A percentile compares a stretch with the other conserved stretches of the same genome.
These are phyloP conservation scores for Equus quagga DNA, from an alignment of 2,113 vertebrate species.

Conservation along the genomic window DNA sequence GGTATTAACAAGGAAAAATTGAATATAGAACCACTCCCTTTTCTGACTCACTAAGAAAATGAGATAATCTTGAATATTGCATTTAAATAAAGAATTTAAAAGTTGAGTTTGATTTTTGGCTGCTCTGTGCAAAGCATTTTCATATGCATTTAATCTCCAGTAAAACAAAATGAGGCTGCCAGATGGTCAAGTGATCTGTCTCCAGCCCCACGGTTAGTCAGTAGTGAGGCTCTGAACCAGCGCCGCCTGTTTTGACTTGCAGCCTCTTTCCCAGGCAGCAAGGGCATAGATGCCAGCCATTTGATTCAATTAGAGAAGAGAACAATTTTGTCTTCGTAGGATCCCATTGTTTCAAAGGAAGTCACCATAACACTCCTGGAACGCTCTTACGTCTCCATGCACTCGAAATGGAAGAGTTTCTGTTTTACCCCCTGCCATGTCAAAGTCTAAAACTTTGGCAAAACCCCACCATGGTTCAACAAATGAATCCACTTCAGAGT, in stretches of 20 bases:
- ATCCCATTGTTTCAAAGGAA: background rate
- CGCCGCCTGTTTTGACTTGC: background rate
- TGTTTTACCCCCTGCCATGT: background rate
- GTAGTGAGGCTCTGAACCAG: background rate
- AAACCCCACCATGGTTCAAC: background rate
- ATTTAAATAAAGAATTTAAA: conserved; percentile 72
- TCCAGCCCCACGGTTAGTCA: background rate
- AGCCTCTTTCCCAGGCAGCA: background rate
- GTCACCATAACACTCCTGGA: background rate
- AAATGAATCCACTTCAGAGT: background rate
- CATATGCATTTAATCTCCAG: conserved; percentile 53
- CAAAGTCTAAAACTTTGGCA: background rate
- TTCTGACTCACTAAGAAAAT: conserved; percentile 79
- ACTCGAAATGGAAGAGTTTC: background rate
- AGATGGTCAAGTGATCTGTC: conserved; percentile 50
- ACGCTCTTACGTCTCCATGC: background rate
- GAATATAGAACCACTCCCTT: conserved; percentile 73
- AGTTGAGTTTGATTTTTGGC: conserved; percentile 69
- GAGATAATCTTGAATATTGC: conserved; percentile 74
- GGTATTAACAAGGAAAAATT: conserved; percentile 72
- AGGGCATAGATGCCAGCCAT: background rate
- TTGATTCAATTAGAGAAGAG: fast-evolving
- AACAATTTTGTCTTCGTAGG: background rate
- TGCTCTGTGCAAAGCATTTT: conserved; percentile 52
- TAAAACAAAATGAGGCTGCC: conserved; percentile 51